Evolutionary conservation across 2,797 vertebrate genomes (phyloP), one percentile per base, ranked within the genome.

Genomic region (Brotula barbata): DNA sequence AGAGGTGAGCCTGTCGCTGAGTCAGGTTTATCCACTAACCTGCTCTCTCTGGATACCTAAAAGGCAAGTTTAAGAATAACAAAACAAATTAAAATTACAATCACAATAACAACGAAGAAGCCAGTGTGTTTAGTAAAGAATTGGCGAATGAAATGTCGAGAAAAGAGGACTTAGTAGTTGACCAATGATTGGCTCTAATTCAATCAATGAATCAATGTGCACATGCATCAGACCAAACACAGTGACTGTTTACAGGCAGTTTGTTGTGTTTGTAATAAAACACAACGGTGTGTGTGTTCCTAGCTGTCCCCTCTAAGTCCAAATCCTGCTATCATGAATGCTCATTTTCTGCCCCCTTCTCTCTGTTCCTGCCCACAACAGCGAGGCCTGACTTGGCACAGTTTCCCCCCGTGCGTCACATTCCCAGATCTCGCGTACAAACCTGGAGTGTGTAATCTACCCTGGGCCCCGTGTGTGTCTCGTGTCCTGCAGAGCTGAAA

Each of bases 401-500:
- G 56, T 53, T 40, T 48, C 76, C 52, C 20, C 22, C 65, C 53
- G 43, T 58, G 74, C 81, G 86, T 91, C 89, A 90, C 73, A 82
- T 61, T 61, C 83, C 77, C 83, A 88, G 81, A 73, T 91, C 90
- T 90, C 85, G 88, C 86, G 84, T 83, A 77, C 73, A 71, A 69
- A 50, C 61, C 66, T 13, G 54, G 51, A 51, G 77, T 41, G 60
- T 85, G 86, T 78, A 80, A 81, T 76, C 77, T 71, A 70, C 52
- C 65, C 77, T 47, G 70, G 64, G 58, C 58, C 50, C 50, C 34
- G 8, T 31, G 61, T 58, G 67, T 53, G 67, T 57, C 45, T 57
- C 37, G 7, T 78, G 82, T 79, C 81, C 82, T 73, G 81, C 45
- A 58, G 56, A 59, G 63, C 80, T 85, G 70, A 84, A 85, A 78